A percentile compares a stretch with the other conserved stretches of the same genome.
These are phyloP conservation scores for Donacobius atricapilla DNA, from an alignment of 2,113 vertebrate genomes.

Conservation along the genomic window DNA sequence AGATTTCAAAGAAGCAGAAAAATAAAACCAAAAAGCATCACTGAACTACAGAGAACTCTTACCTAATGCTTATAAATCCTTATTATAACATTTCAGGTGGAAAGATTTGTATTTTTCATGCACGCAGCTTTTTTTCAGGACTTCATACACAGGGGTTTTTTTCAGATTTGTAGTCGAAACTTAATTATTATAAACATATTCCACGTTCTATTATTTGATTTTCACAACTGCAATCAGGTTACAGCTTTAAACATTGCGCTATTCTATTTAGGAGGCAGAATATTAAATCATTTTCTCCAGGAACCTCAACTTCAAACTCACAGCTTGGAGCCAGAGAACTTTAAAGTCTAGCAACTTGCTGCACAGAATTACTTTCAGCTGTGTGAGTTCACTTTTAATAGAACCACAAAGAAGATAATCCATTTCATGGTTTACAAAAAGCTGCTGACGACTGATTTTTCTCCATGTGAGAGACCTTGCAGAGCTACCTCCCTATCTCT, in stretches of 20 bases:
- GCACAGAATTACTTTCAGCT: slow-evolving; percentile 16
- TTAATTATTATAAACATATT: neutral
- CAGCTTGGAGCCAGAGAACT: slow-evolving; percentile 11
- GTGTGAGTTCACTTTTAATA: slow-evolving; percentile 18
- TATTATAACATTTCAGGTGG: neutral
- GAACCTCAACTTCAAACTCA: slow-evolving; percentile 22
- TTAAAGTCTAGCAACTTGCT: neutral
- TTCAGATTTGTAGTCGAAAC: neutral
- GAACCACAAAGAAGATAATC: neutral
- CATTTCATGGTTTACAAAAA: neutral
- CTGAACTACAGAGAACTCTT: neutral
- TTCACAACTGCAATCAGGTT: neutral
- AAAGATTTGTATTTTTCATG: neutral
- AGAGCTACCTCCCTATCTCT: neutral
- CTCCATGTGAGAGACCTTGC: neutral
- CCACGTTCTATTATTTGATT: neutral
- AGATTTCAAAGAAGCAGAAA: neutral
- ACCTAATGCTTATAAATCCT: neutral
- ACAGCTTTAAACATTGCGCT: neutral
- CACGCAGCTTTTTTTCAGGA: neutral
- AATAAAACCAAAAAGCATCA: neutral
- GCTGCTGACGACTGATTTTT: neutral
- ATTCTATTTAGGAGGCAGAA: neutral
- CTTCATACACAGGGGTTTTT: fast-evolving
- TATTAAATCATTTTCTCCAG: neutral